Evolutionary conservation across 2,888 invertebrate genomes (phyloP), one percentile per base, ranked within the genome.

Genomic region (Matsumyia berberina): DNA sequence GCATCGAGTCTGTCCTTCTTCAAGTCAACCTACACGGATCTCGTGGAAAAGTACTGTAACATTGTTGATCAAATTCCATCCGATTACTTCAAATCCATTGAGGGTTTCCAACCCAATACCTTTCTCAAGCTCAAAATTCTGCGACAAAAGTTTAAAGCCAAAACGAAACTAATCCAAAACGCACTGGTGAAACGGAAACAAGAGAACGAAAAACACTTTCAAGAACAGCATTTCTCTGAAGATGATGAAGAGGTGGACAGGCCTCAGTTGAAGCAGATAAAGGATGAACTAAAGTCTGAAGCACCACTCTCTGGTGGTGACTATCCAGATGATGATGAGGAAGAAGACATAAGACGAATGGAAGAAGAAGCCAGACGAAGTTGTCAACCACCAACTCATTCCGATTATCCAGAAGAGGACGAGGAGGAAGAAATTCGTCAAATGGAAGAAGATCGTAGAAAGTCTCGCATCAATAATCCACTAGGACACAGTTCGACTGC

Each of bases 51-150:
- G 90, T 93, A 94, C 87, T 93, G 93, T 82, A 91, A 91, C 19
- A 94, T 94, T 0, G 93, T 95, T 86, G 94, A 94, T 87, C 93
- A 93, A 90, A 94, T 95, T 87, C 95, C 95, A 0, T 91, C 93
- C 11, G 92, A 93, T 83, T 93, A 94, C 44, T 93, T 94, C 86
- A 92, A 93, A 87, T 92, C 93, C 85, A 93, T 95, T 66, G 94
- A 94, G 1, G 94, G 94, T 0, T 95, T 94, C 88, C 93, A 94
- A 87, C 90, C 90, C 17, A 92, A 91, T 46, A 92, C 93, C 6
- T 95, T 93, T 88, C 90, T 92, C 0, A 93, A 93, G 89, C 90
- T 95, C 6, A 94, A 94, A 91, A 91, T 92, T 39, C 89, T 94
- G 51, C 92, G 94, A 77, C 93, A 93, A 86, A 94, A 94, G 88